Conservation (phyloP, 2,888 invertebrate species). For the Hirtodrosophila cameraria region DNA sequence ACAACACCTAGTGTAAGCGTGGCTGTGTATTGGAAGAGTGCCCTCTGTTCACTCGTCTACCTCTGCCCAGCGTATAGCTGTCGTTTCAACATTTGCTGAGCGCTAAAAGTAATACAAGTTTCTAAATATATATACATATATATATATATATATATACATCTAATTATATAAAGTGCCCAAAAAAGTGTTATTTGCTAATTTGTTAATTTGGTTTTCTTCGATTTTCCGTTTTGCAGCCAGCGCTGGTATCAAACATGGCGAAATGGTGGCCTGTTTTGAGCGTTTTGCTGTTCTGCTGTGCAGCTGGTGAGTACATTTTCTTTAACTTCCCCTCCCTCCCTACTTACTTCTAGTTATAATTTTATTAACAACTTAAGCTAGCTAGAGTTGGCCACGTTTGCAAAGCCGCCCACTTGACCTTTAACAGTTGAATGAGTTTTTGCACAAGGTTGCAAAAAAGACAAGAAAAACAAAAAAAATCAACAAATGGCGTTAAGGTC, state of each 20-base stretch:
- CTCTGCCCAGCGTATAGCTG: slow-evolving; percentile 55
- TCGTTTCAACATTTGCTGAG: slow-evolving; percentile 59
- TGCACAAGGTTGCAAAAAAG: slow-evolving; percentile 46
- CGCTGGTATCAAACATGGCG: slow-evolving; percentile 81
- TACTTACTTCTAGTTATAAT: not conserved
- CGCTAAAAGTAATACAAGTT: slow-evolving; percentile 49
- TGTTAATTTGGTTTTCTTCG: slow-evolving; percentile 29
- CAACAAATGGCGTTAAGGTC: slow-evolving; percentile 32
- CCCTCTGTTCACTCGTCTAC: slow-evolving; percentile 57
- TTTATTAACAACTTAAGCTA: slow-evolving; percentile 22
- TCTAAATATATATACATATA: slow-evolving; percentile 6
- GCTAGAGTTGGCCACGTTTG: slow-evolving; percentile 50
- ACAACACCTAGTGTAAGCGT: slow-evolving; percentile 85
- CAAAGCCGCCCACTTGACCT: slow-evolving; percentile 60
- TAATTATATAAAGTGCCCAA: slow-evolving; percentile 25
- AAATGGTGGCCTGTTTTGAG: slow-evolving; percentile 82
- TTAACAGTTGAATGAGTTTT: slow-evolving; percentile 53
- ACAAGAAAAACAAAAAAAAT: slow-evolving; percentile 22
- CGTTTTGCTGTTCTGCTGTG: slow-evolving; percentile 81
- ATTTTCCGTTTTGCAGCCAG: slow-evolving; percentile 63
- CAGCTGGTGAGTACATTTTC: slow-evolving; percentile 79
- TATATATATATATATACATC: not conserved
- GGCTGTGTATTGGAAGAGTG: slow-evolving; percentile 84
- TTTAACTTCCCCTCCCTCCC: not conserved
- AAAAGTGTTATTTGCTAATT: slow-evolving; percentile 51